These are phyloP conservation scores for Moxostoma hubbsi DNA, from an alignment of 2,797 vertebrate species.

Conservation along the genomic window DNA sequence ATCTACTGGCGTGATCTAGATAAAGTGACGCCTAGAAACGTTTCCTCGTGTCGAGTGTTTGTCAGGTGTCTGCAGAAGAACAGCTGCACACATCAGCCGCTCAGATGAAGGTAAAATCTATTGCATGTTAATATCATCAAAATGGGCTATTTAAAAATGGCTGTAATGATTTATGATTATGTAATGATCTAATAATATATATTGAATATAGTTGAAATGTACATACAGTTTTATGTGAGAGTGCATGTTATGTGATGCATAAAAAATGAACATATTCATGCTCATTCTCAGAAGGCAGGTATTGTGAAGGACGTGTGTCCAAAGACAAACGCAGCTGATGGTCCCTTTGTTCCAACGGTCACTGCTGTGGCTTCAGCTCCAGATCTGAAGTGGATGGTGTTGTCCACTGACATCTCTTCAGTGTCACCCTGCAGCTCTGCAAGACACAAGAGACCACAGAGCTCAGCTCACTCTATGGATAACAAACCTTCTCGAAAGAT, in stretches of 20 bases:
- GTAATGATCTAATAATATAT: not conserved
- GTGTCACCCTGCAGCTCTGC: constrained; percentile 73
- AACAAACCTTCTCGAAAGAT: constrained; percentile 71
- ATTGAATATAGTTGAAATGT: not conserved
- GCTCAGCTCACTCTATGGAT: constrained; percentile 69
- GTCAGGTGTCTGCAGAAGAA: constrained; percentile 80
- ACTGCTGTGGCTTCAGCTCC: constrained; percentile 86
- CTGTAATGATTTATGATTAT: constrained; percentile 3
- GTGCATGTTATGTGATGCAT: not conserved
- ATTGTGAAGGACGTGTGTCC: constrained; percentile 79
- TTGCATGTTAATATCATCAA: constrained; percentile 12
- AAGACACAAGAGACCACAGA: constrained; percentile 76
- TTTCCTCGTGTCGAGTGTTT: constrained; percentile 45
- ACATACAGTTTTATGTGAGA: not conserved
- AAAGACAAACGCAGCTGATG: constrained; percentile 77
- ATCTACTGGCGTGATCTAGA: constrained; percentile 10
- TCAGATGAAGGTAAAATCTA: constrained; percentile 84
- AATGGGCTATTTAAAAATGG: not conserved
- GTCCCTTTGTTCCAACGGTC: constrained; percentile 87
- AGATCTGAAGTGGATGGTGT: constrained; percentile 87
- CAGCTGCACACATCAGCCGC: constrained; percentile 84
- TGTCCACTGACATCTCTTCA: constrained; percentile 83
- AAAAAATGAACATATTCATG: not conserved
- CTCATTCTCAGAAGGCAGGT: constrained; percentile 15
- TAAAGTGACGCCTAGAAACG: constrained; percentile 55